phyloP scores from a whole-genome alignment of 1,140 invertebrate species.

The Tribolium castaneum region DNA sequence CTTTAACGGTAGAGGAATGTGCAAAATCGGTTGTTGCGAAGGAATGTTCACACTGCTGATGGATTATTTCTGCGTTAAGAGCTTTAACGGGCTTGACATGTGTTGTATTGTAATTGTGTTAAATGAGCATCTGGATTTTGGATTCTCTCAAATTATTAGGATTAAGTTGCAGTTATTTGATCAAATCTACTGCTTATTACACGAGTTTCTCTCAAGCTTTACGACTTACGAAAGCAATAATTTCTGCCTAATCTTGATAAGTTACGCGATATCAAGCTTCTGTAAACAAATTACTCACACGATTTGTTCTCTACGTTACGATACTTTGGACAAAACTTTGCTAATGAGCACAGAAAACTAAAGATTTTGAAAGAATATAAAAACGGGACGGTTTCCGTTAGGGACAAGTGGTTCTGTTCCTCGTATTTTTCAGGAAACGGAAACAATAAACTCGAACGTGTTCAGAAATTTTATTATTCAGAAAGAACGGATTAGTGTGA shows the following conservation, averaged over 20 bases:
- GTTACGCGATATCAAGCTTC: not conserved
- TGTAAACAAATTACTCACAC: too few relatives aligned
- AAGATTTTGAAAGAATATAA: too few relatives aligned
- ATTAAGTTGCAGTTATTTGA: not conserved
- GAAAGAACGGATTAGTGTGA: not conserved
- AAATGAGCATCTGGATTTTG: not conserved
- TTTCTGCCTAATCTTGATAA: not conserved
- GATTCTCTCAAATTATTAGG: not conserved
- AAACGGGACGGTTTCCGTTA: too few relatives aligned
- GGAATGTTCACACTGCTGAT: not conserved
- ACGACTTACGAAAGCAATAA: not conserved
- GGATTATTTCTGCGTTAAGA: not conserved
- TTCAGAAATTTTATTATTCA: not conserved
- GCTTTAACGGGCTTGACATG: constrained; percentile 2
- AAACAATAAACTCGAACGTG: not conserved
- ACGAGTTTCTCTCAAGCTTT: not conserved
- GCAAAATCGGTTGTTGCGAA: not conserved
- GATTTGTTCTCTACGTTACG: too few relatives aligned
- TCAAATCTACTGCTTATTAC: not conserved
- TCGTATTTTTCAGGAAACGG: not conserved
- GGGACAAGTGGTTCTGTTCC: not conserved
- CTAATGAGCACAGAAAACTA: too few relatives aligned
- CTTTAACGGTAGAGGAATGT: constrained; percentile 9
- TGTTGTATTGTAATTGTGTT: not conserved
- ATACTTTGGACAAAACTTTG: too few relatives aligned